These are phyloP conservation scores for Acestrorhynchus altus DNA, from an alignment of 2,797 vertebrate species.

Conservation along the genomic window DNA sequence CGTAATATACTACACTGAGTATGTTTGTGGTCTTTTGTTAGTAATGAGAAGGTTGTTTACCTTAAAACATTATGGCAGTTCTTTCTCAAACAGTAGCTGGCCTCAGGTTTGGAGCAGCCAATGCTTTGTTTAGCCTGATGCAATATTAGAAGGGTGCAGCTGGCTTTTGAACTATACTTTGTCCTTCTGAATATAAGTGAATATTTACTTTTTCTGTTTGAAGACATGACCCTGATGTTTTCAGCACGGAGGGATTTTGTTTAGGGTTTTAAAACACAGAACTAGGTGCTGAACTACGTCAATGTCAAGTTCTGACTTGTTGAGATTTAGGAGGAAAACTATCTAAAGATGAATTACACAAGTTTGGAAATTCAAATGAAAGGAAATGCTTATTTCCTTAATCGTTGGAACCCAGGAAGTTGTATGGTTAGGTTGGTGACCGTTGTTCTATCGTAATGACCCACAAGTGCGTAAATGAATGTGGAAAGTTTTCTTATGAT, in stretches of 20 bases:
- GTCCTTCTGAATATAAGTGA: background rate
- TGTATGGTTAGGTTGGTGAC: background rate
- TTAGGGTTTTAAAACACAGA: background rate
- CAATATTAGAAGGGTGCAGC: conserved; percentile 1
- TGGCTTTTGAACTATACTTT: conserved; percentile 5
- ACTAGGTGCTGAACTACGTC: background rate
- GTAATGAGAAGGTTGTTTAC: conserved; percentile 17
- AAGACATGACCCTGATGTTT: background rate
- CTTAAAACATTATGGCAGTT: conserved; percentile 12
- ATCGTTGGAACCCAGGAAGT: conserved; percentile 8
- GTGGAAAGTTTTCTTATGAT: background rate
- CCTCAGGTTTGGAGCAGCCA: conserved; percentile 13
- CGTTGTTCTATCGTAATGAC: background rate
- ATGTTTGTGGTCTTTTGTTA: conserved; percentile 11
- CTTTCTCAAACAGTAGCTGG: conserved; percentile 3
- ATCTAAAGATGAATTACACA: conserved; percentile 10
- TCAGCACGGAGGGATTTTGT: background rate
- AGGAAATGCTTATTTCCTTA: conserved; percentile 29
- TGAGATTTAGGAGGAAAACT: background rate
- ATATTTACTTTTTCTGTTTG: conserved; percentile 3
- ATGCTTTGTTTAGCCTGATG: background rate
- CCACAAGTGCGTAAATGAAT: conserved; percentile 3
- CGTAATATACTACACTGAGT: background rate
- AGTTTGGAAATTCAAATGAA: conserved; percentile 26
- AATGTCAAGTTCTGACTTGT: background rate